phyloP scores from a whole-genome alignment of 2,888 invertebrate species.

The Mystacides longicornis region DNA sequence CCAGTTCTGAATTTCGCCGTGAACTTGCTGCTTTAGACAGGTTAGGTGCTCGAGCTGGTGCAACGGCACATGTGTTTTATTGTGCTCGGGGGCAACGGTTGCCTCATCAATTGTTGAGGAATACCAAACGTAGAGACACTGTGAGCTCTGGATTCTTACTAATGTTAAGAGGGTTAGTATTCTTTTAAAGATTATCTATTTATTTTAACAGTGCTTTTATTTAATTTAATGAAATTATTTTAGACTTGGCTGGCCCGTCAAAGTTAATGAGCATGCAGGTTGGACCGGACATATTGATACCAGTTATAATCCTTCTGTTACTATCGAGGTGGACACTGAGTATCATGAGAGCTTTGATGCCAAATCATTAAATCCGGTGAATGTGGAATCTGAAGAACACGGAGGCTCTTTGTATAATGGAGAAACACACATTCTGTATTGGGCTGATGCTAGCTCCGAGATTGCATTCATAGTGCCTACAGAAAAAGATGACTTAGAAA shows the following conservation, averaged over 20 bases:
- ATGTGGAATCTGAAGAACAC: slow-evolving; percentile 33
- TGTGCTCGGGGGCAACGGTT: slow-evolving; percentile 78
- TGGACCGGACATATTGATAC: slow-evolving; percentile 89
- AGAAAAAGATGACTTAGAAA: slow-evolving; percentile 33
- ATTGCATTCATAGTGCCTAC: slow-evolving; percentile 90
- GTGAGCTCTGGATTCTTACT: slow-evolving; percentile 48
- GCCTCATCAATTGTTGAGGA: slow-evolving; percentile 72
- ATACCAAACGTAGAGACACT: slow-evolving; percentile 51
- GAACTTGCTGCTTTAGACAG: slow-evolving; percentile 81
- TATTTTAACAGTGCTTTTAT: neutral
- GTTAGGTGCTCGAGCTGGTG: slow-evolving; percentile 78
- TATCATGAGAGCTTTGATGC: slow-evolving; percentile 29
- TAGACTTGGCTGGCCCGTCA: slow-evolving; percentile 84
- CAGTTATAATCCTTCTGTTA: slow-evolving; percentile 61
- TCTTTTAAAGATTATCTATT: neutral
- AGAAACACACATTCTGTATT: slow-evolving; percentile 78
- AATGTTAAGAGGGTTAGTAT: slow-evolving; percentile 39
- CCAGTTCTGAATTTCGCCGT: slow-evolving; percentile 60
- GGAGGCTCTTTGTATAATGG: slow-evolving; percentile 77
- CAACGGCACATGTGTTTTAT: slow-evolving; percentile 92
- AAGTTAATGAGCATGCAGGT: slow-evolving; percentile 78
- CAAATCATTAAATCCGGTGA: slow-evolving; percentile 20
- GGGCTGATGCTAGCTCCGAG: slow-evolving; percentile 93
- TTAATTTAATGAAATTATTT: slow-evolving; percentile 23
- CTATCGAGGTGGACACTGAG: slow-evolving; percentile 22